phyloP scores from a whole-genome alignment of 2,113 vertebrate species.

The Antennarius striatus region DNA sequence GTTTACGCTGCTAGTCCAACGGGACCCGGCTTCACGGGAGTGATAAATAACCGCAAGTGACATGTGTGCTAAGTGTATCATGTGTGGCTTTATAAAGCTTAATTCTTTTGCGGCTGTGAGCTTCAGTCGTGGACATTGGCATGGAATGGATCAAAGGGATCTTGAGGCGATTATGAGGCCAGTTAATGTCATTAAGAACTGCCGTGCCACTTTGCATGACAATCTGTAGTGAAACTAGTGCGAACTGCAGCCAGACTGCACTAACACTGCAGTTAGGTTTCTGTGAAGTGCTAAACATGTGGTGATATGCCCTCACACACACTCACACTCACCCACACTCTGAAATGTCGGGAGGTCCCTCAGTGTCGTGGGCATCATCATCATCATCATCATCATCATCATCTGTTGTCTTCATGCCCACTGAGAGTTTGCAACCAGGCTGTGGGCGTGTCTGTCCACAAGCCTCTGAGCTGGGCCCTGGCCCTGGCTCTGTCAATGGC shows the following conservation, averaged over 20 bases:
- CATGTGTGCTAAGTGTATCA: constrained; percentile 74
- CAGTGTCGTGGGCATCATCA: constrained; percentile 67
- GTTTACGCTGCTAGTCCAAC: constrained; percentile 27
- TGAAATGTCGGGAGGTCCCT: constrained; percentile 84
- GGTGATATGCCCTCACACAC: neutral
- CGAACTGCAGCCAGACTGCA: constrained; percentile 3
- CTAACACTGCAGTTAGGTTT: neutral
- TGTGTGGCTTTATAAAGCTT: constrained; percentile 72
- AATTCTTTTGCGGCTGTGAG: constrained; percentile 73
- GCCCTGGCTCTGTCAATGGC: constrained; percentile 54
- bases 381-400: constrained; percentile 51
- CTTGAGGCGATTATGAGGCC: neutral
- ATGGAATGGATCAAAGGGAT: too few relatives aligned
- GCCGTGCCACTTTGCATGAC: constrained; percentile 14
- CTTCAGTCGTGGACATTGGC: constrained; percentile 57
- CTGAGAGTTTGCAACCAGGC: constrained; percentile 79
- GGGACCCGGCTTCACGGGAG: constrained; percentile 41
- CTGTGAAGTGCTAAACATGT: neutral
- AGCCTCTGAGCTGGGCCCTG: constrained; percentile 75
- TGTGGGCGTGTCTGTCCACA: constrained; percentile 85
- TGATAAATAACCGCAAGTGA: constrained; percentile 75
- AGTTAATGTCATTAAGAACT: constrained; percentile 14
- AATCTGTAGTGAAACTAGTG: neutral
- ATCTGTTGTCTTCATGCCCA: constrained; percentile 85
- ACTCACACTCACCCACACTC: constrained; percentile 86